Percentiles rank a stretch among this genome's conserved stretches.
These are phyloP conservation scores for Pectinophora gossypiella DNA, from an alignment of 1,140 invertebrate genomes.

Conservation along the genomic window DNA sequence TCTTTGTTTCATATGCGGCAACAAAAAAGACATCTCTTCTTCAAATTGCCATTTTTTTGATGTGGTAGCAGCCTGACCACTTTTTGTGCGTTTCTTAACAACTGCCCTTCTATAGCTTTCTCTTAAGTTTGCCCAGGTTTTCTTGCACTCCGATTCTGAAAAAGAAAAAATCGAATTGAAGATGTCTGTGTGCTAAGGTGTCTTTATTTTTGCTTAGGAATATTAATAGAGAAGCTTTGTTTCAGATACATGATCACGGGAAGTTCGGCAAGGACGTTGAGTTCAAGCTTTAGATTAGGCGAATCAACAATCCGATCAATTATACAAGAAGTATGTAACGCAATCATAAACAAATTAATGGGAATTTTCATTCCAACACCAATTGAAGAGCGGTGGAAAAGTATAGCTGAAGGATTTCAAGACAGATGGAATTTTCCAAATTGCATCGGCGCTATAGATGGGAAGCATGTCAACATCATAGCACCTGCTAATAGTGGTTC, in stretches of 20 bases:
- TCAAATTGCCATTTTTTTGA: conserved; percentile 1
- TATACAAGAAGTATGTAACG: conserved; percentile 17
- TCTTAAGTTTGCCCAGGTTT: not conserved
- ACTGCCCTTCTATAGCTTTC: conserved; percentile 2
- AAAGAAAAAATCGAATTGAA: conserved; percentile 3
- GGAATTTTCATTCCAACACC: conserved; percentile 21
- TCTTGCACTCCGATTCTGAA: conserved; percentile 2
- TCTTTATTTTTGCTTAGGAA: no score
- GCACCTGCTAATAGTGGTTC: conserved; percentile 40
- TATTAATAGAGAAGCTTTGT: no score
- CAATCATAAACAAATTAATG: conserved; percentile 5
- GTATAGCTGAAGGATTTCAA: conserved; percentile 38
- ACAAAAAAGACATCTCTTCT: not conserved
- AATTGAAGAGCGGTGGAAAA: conserved; percentile 28
- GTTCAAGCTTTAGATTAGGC: conserved; percentile 7
- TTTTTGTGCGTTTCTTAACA: not conserved
- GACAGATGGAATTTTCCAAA: conserved; percentile 47
- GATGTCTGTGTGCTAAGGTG: no score
- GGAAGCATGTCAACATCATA: conserved; percentile 50
- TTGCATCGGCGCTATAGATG: conserved; percentile 52
- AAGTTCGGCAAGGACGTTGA: not conserved
- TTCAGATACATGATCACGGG: conserved; percentile 9
- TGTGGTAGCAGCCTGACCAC: not conserved
- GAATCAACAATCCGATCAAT: not conserved
- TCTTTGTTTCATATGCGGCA: not conserved